Percentiles rank a stretch among this genome's conserved stretches.
These are phyloP conservation scores for Bettongia penicillata DNA, from an alignment of 2,113 vertebrate species.

Conservation along the genomic window DNA sequence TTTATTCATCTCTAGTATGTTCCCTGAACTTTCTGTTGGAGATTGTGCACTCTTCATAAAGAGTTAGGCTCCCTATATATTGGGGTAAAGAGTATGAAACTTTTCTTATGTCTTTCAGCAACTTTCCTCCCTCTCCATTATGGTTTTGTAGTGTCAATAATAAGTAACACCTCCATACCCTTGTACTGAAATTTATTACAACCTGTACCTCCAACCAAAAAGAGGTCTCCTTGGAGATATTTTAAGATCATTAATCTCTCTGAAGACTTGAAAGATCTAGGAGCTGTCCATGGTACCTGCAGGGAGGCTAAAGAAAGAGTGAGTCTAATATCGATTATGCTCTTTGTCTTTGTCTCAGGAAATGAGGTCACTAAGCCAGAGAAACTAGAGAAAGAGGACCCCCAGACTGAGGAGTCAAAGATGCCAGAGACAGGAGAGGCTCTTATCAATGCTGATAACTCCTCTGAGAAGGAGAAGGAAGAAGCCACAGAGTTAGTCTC, in stretches of 20 bases:
- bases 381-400: neutral
- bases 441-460: neutral
- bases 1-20: neutral
- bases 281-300: neutral
- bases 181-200: neutral
- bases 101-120: neutral
- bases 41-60: neutral
- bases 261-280: neutral
- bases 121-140: neutral
- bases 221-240: neutral
- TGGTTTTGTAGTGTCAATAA: neutral
- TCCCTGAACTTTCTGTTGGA: neutral
- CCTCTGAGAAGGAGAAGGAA: neutral
- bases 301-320: neutral
- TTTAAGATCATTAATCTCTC: neutral
- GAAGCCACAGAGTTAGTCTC: neutral
- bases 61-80: neutral
- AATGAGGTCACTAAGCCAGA: neutral
- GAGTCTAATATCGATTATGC: neutral
- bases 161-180: neutral
- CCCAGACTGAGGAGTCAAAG: neutral
- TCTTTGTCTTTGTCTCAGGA: neutral
- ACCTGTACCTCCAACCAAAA: neutral
- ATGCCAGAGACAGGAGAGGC: neutral
- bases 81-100: neutral